A percentile compares a stretch with the other conserved stretches of the same genome.
These are phyloP conservation scores for Hippopotamyrus pictus DNA, from an alignment of 2,797 vertebrate genomes.

Conservation along the genomic window DNA sequence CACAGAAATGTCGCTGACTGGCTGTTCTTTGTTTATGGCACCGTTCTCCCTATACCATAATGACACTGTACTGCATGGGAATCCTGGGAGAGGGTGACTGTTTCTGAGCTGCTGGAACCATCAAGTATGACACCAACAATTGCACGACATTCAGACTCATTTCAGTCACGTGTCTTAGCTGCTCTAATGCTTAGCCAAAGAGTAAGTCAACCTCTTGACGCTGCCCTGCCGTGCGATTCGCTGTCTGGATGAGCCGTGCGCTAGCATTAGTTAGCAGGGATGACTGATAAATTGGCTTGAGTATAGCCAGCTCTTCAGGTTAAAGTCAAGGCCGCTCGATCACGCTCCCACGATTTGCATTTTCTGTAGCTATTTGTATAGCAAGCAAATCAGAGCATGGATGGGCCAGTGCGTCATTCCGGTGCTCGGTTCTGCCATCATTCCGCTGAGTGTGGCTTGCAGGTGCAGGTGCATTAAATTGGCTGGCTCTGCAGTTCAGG, in stretches of 20 bases:
- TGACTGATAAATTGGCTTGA: background rate
- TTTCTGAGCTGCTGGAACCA: background rate
- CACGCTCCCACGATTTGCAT: background rate
- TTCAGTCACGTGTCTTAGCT: background rate
- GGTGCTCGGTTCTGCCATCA: background rate
- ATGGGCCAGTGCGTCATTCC: background rate
- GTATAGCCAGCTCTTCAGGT: background rate
- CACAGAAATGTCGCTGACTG: background rate
- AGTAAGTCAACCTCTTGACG: background rate
- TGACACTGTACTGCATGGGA: background rate
- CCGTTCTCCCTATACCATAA: background rate
- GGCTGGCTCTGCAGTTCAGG: background rate
- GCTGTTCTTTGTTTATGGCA: background rate
- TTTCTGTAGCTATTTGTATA: background rate
- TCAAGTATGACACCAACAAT: background rate
- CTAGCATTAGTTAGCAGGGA: background rate
- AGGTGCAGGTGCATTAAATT: background rate
- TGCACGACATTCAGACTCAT: background rate
- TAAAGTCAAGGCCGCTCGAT: background rate
- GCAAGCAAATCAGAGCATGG: background rate
- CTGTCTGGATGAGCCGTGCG: background rate
- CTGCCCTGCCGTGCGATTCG: background rate
- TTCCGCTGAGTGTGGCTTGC: background rate
- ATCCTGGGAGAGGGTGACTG: background rate
- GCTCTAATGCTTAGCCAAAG: background rate